Base-by-base conservation (phyloP, 1,140 invertebrate genomes). In the Helicoverpa zea region DNA sequence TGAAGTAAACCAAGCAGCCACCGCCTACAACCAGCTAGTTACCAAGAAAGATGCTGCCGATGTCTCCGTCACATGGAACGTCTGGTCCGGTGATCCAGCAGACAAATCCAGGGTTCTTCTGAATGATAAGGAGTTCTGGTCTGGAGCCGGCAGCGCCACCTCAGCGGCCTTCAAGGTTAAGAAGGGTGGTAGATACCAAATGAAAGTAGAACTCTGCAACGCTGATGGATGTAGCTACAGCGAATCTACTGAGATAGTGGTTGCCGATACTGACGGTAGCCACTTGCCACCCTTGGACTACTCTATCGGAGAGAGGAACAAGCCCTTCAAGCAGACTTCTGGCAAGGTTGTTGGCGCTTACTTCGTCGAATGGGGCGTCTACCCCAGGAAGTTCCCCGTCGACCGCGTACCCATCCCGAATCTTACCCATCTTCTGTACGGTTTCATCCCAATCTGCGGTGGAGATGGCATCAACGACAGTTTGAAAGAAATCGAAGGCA, bases 391-490 rank as follows among this genome's bases (percentile, higher is more conserved):
- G 79, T 95, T 93, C 87, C 93, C 93, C 3, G 92, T 94, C 0
- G 93, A 95, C 66, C 88, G 88, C 23, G 73, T 95, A 5, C 93
- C 93, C 7, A 87, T 94, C 58, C 92, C 92, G 0, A 95, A 94
- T 81, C 81, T 95, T 7, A 94, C 92, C 47, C 93, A 95, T 87
- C 86, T 95, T 49, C 80, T 95, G 13, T 95, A 95, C 79, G 93
- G 93, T 75, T 95, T 95, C 74, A 94, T 95, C 29, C 93, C 93
- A 75, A 95, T 95, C 63, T 95, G 93, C 59, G 93, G 93, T 14
- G 93, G 93, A 68, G 93, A 95, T 74, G 92, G 94, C 47, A 95
- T 95, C 79, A 95, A 95, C 61, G 94, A 95, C 88, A 95, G 94
- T 86, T 92, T 95, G 78, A 95, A 95, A 54, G 92, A 95, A 85